A percentile compares a stretch with the other conserved stretches of the same genome.
phyloP scores from a whole-genome alignment of 1,140 invertebrate genomes.

The Phenacoccus solenopsis region DNA sequence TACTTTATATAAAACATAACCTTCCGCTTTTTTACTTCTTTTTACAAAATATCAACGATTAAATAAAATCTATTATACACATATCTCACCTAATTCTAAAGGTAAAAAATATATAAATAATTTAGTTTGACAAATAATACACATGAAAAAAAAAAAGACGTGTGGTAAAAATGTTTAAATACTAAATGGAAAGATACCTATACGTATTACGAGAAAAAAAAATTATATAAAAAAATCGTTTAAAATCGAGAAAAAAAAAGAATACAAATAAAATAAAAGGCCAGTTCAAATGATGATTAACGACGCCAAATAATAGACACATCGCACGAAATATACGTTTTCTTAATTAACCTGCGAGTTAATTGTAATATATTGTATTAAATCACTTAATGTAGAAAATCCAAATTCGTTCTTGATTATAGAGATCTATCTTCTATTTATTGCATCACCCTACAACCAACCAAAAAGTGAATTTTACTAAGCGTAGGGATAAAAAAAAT shows the following conservation, averaged over 20 bases:
- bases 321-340: neutral
- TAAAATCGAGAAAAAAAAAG: neutral
- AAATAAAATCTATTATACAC: slow-evolving; percentile 10
- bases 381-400: slow-evolving; percentile 14
- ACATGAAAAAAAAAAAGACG: slow-evolving; percentile 18
- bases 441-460: slow-evolving; percentile 16
- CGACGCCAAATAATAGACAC: neutral
- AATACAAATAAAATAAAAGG: slow-evolving; percentile 3
- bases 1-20: neutral
- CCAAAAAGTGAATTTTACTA: slow-evolving; percentile 18
- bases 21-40: no score
- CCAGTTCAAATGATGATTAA: neutral
- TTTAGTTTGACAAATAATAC: slow-evolving; percentile 12
- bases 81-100: slow-evolving; percentile 4
- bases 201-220: slow-evolving; percentile 3
- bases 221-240: neutral
- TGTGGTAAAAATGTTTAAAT: slow-evolving; percentile 18
- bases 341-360: neutral
- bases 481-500: slow-evolving; percentile 13
- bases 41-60: neutral
- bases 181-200: slow-evolving; percentile 19
- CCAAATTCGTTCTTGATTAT: slow-evolving; percentile 10
- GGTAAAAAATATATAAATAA: slow-evolving; percentile 18
- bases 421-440: slow-evolving; percentile 18
- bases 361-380: neutral